Evolutionary conservation across 2,113 vertebrate species (phyloP), one percentile per base, ranked within the genome.

Genomic region (Silurus glanis): DNA sequence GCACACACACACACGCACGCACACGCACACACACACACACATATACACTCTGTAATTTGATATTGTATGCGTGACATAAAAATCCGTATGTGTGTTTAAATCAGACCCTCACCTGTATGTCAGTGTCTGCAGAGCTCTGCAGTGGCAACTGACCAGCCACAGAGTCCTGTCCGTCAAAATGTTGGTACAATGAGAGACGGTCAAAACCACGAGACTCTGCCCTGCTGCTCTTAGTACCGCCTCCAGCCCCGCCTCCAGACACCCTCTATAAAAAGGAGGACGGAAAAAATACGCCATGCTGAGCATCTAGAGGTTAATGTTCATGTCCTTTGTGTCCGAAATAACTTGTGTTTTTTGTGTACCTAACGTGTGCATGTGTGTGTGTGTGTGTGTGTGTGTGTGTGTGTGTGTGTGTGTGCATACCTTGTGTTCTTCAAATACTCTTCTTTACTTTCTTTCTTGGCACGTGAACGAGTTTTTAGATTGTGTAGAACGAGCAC

Each of bases 81-180:
- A 23, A 23, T 51, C 2, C 23, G 4, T 56, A 28, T 23, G 9
- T 79, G 56, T 74, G 37, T 28, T 14, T 67, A 8, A 6, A 4
- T 84, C 47, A 80, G 7, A 53, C 23, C 75, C 94, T 90, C 79
- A 98, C 97, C 97, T 95, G 93, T 98, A 98, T 0, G 96, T 97
- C 90, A 99, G 96, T 0, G 95, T 95, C 83, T 96, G 95, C 82
- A 99, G 95, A 19, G 95, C 95, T 0, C 97, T 94, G 92, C 96
- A 96, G 95, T 98, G 97, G 94, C 97, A 98, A 95, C 97, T 98
- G 92, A 96, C 96, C 88, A 99, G 91, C 97, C 97, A 99, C 89
- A 98, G 95, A 0, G 95, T 97, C 61, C 97, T 95, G 91, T 99
- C 97, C 0, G 97, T 98, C 92, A 98, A 95, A 92, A 98, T 93